Base-by-base conservation (phyloP, 2,888 invertebrate genomes). In the Tridacna gigas region DNA sequence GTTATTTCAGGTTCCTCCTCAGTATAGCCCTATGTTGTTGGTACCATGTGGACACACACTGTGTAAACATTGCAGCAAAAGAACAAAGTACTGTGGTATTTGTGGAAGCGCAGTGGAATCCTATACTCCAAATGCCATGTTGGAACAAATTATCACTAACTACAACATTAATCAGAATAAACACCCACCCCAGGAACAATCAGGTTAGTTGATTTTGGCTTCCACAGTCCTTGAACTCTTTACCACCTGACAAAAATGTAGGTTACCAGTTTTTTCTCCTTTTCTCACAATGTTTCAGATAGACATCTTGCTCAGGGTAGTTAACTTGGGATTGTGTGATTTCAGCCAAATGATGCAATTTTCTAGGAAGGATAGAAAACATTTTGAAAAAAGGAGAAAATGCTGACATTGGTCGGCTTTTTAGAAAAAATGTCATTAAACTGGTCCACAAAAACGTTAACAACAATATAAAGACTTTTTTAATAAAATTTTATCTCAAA, bases 1-100 rank as follows among this genome's bases (percentile, higher is more conserved):
- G 56, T 25, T 12, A 4, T 75, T 66, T 13, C 80, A 92, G 92
- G 66, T 89, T 28, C 81, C 89, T 13, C 84, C 91, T 22, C 77
- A 84, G 18, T 73, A 84, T 74, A 83, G 81, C 3, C 91, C 92
- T 2, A 86, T 90, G 85, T 80, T 91, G 74, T 78, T 91, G 76
- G 90, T 90, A 37, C 92, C 92, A 12, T 92, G 92, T 86, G 92
- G 91, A n/a, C 92, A 92, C 79, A 91, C 86, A 28, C 76, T 90
- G 73, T 92, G 92, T 79, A 75, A 71, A 12, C 51, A 74, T 12
- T 92, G 92, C 76, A 78, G 86, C 45, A 77, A 86, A 51, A 81
- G 83, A 71, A 87, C 86, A 61, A 82, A 87, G 61, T 87, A 83
- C 82, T 91, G 91, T 82, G 86, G 88, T 3, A 79, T 86, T 18